A percentile compares a stretch with the other conserved stretches of the same genome.
Conservation (phyloP, 2,888 invertebrate genomes). For the Epiblema foenella region DNA sequence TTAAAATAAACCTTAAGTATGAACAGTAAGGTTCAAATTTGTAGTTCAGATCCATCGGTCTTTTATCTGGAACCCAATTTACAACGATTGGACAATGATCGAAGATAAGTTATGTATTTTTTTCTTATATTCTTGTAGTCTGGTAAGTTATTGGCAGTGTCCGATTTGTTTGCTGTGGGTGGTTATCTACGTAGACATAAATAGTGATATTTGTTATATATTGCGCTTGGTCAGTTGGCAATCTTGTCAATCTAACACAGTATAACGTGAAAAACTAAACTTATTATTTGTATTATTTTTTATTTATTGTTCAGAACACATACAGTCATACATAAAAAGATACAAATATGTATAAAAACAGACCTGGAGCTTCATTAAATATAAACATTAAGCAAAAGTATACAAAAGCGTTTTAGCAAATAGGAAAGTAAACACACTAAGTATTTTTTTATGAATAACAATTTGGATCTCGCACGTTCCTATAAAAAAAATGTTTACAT, state of each 20-base stretch:
- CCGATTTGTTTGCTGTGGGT: background rate
- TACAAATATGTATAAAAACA: no score
- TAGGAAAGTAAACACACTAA: no score
- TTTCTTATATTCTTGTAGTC: background rate
- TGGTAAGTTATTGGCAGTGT: slow-evolving; percentile 10
- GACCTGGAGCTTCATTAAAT: no score
- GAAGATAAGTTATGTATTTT: slow-evolving; percentile 10
- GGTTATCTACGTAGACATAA: background rate
- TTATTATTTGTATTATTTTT: no score
- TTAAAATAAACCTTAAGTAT: background rate
- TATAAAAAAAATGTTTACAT: no score
- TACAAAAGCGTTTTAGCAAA: no score
- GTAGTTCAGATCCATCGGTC: background rate
- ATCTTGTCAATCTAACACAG: background rate
- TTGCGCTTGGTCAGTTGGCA: background rate
- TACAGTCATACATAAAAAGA: no score
- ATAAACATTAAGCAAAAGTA: no score
- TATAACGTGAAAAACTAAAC: background rate
- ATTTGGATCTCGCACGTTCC: no score
- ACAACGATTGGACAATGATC: slow-evolving; percentile 6
- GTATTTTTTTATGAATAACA: no score
- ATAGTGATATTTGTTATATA: background rate
- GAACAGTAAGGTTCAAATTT: background rate
- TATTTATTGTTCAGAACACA: no score
- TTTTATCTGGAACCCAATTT: background rate